phyloP scores from a whole-genome alignment of 2,888 invertebrate genomes.

The Rhopalosiphum nymphaeae region DNA sequence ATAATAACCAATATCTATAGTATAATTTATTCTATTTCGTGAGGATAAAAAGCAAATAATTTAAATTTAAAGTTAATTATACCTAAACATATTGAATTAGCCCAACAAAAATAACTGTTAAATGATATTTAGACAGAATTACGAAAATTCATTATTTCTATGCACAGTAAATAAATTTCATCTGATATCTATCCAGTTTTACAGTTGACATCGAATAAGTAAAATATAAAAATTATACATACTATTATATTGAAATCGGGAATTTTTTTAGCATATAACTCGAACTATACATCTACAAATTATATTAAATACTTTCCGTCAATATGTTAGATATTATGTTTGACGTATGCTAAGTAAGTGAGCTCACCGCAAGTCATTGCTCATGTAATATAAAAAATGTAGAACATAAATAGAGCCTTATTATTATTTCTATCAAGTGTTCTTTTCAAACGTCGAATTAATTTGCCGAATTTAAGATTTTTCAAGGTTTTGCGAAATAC shows the following conservation, averaged over 20 bases:
- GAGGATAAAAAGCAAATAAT: not conserved
- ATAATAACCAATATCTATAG: not conserved
- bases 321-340: not conserved
- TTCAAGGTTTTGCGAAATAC: constrained; percentile 28
- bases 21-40: not conserved
- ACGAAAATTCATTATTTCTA: not conserved
- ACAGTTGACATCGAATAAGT: not conserved
- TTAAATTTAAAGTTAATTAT: not conserved
- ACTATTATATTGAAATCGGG: not conserved
- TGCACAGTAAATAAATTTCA: not conserved
- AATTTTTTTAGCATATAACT: not conserved
- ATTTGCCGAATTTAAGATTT: not conserved
- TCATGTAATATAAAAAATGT: not conserved
- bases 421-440: not conserved
- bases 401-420: not conserved
- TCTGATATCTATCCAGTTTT: not conserved
- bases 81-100: not conserved
- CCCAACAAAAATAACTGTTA: not conserved
- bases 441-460: constrained; percentile 7
- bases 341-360: not conserved
- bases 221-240: not conserved
- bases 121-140: not conserved
- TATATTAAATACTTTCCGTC: not conserved
- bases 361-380: not conserved
- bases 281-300: not conserved